A percentile compares a stretch with the other conserved stretches of the same genome.
These are phyloP conservation scores for Hycleus phaleratus DNA, from an alignment of 1,140 invertebrate species.

Conservation along the genomic window DNA sequence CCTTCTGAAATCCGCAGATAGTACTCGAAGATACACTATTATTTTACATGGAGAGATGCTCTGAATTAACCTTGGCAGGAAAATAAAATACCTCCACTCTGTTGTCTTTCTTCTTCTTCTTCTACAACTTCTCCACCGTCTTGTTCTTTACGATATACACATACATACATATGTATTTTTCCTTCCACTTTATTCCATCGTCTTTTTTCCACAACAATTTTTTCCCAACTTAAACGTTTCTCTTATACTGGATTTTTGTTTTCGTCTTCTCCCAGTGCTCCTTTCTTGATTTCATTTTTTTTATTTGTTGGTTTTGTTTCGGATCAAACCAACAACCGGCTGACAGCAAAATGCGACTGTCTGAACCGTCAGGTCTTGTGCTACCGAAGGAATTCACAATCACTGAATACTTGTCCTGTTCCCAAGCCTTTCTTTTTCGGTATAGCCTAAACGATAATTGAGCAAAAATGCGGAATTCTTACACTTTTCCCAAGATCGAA, in stretches of 20 bases:
- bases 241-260: constrained; percentile 2
- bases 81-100: constrained; percentile 32
- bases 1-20: constrained; percentile 34
- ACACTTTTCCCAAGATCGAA: not conserved
- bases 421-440: constrained; percentile 18
- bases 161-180: too few species aligned
- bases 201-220: not conserved
- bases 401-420: constrained; percentile 34
- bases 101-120: not conserved
- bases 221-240: not conserved
- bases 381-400: constrained; percentile 33
- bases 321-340: constrained; percentile 13
- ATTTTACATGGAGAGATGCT: constrained; percentile 33
- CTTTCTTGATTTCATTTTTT: constrained; percentile 8
- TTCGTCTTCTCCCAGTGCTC: constrained; percentile 8
- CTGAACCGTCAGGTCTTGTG: constrained; percentile 20
- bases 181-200: too few species aligned
- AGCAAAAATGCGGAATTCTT: not conserved
- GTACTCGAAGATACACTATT: constrained; percentile 32
- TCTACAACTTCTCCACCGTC: too few species aligned
- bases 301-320: not conserved
- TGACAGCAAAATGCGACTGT: constrained; percentile 39
- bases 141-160: too few species aligned
- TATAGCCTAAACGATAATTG: not conserved
- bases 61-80: constrained; percentile 38